Evolutionary conservation across 2,888 invertebrate genomes (phyloP).

Genomic region (Nysson spinosus): DNA sequence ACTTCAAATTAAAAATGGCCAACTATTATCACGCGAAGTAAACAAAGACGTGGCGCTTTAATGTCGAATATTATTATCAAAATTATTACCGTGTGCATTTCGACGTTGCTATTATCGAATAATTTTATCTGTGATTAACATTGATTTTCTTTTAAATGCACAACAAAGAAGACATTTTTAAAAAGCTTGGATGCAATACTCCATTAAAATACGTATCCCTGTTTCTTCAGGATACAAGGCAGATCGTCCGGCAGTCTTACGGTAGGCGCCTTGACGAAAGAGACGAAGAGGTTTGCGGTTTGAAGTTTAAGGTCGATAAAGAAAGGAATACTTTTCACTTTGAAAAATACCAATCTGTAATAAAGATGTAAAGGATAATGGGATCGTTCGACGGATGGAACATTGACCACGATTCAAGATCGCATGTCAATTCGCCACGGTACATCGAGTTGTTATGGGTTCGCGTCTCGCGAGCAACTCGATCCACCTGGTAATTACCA

Average conservation of each 20-base stretch:
- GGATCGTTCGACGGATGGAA: slow-evolving; percentile 19
- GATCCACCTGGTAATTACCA: slow-evolving; percentile 36
- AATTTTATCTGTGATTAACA: too few relatives aligned
- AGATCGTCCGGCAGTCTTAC: slow-evolving; percentile 29
- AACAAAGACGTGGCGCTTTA: too few relatives aligned
- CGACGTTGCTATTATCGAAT: too few relatives aligned
- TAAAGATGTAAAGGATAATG: background rate
- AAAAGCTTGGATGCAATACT: too few relatives aligned
- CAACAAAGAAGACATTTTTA: too few relatives aligned
- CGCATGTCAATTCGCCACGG: slow-evolving; percentile 42
- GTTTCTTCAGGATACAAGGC: slow-evolving; percentile 32
- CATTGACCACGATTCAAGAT: slow-evolving; percentile 29
- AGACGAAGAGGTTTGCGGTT: background rate
- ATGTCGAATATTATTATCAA: too few relatives aligned
- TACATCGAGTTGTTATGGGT: slow-evolving; percentile 33
- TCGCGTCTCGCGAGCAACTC: slow-evolving; percentile 26
- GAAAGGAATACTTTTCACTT: background rate
- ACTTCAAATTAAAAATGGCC: too few relatives aligned
- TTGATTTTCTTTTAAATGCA: too few relatives aligned
- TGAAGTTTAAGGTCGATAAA: background rate
- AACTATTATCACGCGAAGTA: too few relatives aligned
- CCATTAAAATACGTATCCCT: too few relatives aligned
- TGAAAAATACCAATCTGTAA: background rate
- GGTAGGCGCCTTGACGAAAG: slow-evolving; percentile 23
- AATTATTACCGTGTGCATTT: too few relatives aligned